These are phyloP conservation scores for Pantala flavescens DNA, from an alignment of 1,140 invertebrate genomes.

Conservation along the genomic window DNA sequence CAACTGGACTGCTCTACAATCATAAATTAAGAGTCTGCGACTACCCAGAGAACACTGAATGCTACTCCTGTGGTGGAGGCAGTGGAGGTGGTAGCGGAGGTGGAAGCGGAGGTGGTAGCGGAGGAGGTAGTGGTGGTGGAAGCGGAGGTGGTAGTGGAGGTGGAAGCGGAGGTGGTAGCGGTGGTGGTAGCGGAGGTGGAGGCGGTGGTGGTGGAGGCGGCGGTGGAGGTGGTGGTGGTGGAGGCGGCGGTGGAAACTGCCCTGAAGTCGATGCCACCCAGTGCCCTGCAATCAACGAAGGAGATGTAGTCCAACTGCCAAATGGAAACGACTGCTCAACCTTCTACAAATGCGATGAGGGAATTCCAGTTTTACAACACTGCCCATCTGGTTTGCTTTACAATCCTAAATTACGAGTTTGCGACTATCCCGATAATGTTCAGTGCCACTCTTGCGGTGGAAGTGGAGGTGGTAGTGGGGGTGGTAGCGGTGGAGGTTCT, in stretches of 20 bases:
- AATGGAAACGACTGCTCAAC: conserved; percentile 25
- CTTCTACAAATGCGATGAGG: conserved; percentile 32
- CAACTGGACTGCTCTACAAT: too few species aligned
- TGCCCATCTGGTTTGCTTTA: conserved; percentile 20
- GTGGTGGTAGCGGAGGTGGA: not conserved
- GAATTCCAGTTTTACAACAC: conserved; percentile 22
- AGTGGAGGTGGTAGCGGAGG: too few species aligned
- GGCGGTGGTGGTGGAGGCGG: not conserved
- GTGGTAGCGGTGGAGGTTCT: not conserved
- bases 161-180: not conserved
- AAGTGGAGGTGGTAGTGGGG: not conserved
- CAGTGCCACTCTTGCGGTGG: not conserved
- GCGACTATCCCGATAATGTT: conserved; percentile 24
- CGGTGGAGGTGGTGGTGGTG: not conserved
- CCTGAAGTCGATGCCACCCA: not conserved
- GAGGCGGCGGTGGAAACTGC: not conserved
- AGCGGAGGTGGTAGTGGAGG: not conserved
- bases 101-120: too few species aligned
- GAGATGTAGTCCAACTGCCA: conserved; percentile 13
- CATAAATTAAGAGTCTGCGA: too few species aligned
- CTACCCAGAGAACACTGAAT: too few species aligned
- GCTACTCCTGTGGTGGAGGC: too few species aligned
- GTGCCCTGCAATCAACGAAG: too few species aligned
- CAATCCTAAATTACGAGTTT: conserved; percentile 24
- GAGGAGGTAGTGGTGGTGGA: too few species aligned